phyloP scores from a whole-genome alignment of 2,797 vertebrate genomes.

The Ctenopoma kingsleyae region DNA sequence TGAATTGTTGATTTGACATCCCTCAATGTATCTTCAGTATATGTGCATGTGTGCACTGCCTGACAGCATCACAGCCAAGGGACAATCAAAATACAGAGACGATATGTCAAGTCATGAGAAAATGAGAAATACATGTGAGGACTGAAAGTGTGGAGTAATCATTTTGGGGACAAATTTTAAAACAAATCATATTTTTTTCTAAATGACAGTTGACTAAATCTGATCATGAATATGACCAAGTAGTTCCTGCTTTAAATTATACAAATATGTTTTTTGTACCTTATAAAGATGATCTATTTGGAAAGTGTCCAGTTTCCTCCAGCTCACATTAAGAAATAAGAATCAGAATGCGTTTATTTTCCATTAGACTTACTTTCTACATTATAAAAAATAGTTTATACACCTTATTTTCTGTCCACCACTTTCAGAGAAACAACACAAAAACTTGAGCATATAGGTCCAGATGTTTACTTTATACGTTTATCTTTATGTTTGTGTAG shows the following conservation, averaged over 20 bases:
- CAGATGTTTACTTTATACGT: not conserved
- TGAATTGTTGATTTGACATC: slow-evolving; percentile 53
- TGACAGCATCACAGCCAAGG: slow-evolving; percentile 1
- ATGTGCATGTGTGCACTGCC: slow-evolving; percentile 2
- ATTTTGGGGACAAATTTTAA: too few species aligned
- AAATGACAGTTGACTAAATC: not conserved
- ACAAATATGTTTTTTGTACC: slow-evolving; percentile 1
- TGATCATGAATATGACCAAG: not conserved
- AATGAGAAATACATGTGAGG: not conserved
- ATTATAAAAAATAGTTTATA: too few species aligned
- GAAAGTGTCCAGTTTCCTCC: slow-evolving; percentile 15
- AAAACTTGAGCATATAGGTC: not conserved
- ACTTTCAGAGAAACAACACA: too few species aligned
- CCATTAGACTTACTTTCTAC: too few species aligned
- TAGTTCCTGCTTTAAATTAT: slow-evolving; percentile 3
- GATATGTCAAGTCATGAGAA: slow-evolving; percentile 7
- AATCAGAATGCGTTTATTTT: too few species aligned
- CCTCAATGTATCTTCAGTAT: slow-evolving; percentile 13
- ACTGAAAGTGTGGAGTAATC: not conserved
- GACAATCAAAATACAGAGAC: not conserved
- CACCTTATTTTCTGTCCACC: too few species aligned
- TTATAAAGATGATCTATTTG: slow-evolving; percentile 5
- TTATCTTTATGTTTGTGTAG: not conserved
- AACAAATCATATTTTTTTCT: not conserved
- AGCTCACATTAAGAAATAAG: not conserved